Conservation (phyloP, 2,797 vertebrate species). For the Coregonus sp. region DNA sequence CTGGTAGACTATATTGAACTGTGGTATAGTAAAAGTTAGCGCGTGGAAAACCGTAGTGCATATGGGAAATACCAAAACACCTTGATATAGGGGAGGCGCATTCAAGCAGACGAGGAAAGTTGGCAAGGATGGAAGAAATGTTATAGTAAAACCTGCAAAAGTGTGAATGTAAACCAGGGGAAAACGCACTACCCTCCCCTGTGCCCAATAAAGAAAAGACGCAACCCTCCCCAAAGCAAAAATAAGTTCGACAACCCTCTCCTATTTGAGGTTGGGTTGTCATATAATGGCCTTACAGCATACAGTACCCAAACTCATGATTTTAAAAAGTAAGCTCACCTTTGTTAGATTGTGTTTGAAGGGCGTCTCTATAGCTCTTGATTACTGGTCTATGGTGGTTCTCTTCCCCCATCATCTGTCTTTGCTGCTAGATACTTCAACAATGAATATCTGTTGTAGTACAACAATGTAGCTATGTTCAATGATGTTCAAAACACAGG, state of each 20-base stretch:
- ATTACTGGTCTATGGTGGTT: not conserved
- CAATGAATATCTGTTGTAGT: not conserved
- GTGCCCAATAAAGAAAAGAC: too few relatives aligned
- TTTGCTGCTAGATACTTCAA: conserved; percentile 9
- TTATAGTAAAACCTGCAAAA: not conserved
- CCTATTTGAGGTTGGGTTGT: not conserved
- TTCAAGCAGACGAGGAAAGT: too few relatives aligned
- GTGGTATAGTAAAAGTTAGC: too few relatives aligned
- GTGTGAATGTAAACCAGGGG: not conserved
- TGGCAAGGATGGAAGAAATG: too few relatives aligned
- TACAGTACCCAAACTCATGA: not conserved
- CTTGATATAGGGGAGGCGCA: too few relatives aligned
- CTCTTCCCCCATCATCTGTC: not conserved
- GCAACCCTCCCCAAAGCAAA: too few relatives aligned
- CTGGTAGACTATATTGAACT: too few relatives aligned
- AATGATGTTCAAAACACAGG: too few relatives aligned
- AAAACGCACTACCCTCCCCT: too few relatives aligned
- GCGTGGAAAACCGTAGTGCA: too few relatives aligned
- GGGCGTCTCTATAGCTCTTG: conserved; percentile 22
- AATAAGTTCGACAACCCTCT: too few relatives aligned
- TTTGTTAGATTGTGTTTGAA: not conserved
- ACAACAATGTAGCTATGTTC: not conserved
- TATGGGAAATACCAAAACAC: too few relatives aligned
- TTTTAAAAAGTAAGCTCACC: conserved; percentile 16
- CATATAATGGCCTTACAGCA: not conserved